Percentiles rank a stretch among this genome's conserved stretches.
Conservation (phyloP, 2,113 vertebrate genomes). For the Paedocypris sp. region DNA sequence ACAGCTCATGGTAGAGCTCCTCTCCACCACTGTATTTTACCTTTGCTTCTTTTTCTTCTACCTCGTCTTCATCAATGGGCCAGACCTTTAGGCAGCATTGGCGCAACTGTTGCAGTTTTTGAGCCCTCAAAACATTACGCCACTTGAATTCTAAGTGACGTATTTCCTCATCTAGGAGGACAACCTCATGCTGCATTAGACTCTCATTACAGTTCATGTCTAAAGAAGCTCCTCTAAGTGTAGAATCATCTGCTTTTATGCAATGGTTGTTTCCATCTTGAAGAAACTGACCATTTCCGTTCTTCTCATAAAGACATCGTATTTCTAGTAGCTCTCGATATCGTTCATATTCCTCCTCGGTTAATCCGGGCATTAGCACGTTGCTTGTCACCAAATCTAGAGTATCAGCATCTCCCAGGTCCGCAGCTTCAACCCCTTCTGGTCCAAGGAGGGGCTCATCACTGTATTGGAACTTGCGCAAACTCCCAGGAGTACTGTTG, state of each 20-base stretch:
- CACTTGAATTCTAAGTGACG: constrained; percentile 81
- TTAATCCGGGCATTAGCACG: constrained; percentile 63
- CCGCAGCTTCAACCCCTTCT: constrained; percentile 39
- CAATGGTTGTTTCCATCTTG: neutral
- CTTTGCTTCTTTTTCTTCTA: constrained; percentile 52
- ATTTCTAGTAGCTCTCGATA: constrained; percentile 75
- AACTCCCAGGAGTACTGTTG: constrained; percentile 61
- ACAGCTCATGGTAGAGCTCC: constrained; percentile 58
- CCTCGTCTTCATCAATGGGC: constrained; percentile 67
- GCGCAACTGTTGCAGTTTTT: constrained; percentile 78
- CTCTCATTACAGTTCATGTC: constrained; percentile 62
- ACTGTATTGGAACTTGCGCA: constrained; percentile 64
- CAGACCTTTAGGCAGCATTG: constrained; percentile 75
- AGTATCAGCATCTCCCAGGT: constrained; percentile 23
- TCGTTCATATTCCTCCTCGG: constrained; percentile 67
- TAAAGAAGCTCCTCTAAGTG: constrained; percentile 28
- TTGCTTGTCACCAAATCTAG: constrained; percentile 35
- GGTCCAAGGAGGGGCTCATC: constrained; percentile 57
- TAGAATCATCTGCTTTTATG: constrained; percentile 16
- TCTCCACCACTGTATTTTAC: constrained; percentile 27
- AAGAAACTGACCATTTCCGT: constrained; percentile 16
- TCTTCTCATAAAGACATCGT: constrained; percentile 66
- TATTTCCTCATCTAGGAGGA: constrained; percentile 74
- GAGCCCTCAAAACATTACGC: constrained; percentile 71
- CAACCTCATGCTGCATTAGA: constrained; percentile 64